Base-by-base conservation (phyloP, 2,888 invertebrate species). In the Conops quadrifasciatus region DNA sequence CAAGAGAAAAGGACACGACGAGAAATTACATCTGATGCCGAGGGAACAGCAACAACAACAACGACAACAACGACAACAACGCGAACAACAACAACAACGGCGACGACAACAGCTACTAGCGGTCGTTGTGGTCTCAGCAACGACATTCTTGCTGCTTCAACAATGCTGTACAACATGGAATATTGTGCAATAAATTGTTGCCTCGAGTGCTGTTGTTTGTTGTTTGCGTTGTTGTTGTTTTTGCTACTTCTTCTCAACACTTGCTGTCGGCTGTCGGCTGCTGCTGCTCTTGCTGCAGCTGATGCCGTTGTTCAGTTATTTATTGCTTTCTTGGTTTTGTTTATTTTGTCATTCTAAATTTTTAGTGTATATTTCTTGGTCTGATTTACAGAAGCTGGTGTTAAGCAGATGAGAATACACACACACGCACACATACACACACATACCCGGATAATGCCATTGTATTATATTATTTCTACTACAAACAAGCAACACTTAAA, bases 161-260 rank as follows among this genome's bases (percentile, higher is more conserved):
- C n/a, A 21, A 53, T 49, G 49, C 15, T 53, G 21, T 49, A 11
- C 49, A 49, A n/a, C 5, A 49, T n/a, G 13, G 24, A 53, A 11
- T 21, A 21, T 53, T 53, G 21, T 21, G 53, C 53, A 53, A 53
- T 53, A 53, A 53, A 53, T 53, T 21, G 53, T 21, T 53, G 21
- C 21, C 24, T 53, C 19, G 21, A 21, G 53, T 45, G 45, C 45
- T 43, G 45, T 13, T 43, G 45, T 13, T 43, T 5, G 45, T 13
- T 5, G 9, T 43, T 13, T 13, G 45, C 45, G 13, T 11, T 43
- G 9, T 43, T 43, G 45, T 13, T 43, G 45, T 13, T 13, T 43
- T 43, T 43, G 13, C 13, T 43, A 13, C 45, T 43, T 43, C n/a
- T n/a, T n/a, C n/a, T n/a, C n/a, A n/a, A n/a, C n/a, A n/a, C n/a